phyloP scores from a whole-genome alignment of 2,888 invertebrate genomes.

The Alsophila aescularia region DNA sequence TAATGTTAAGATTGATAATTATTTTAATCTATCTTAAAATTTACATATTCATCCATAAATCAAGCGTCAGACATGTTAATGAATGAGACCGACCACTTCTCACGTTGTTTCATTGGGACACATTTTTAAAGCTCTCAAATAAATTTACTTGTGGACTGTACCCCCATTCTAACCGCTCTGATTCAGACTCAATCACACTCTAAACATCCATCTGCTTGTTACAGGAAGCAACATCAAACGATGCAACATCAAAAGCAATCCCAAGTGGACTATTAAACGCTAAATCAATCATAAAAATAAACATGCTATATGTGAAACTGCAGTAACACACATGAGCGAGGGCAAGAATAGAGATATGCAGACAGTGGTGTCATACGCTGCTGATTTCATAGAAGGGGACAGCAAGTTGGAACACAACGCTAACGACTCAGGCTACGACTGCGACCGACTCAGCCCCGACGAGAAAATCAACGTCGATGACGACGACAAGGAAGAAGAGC shows the following conservation, averaged over 20 bases:
- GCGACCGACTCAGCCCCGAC: conserved; percentile 58
- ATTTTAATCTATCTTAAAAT: no score
- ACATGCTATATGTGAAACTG: conserved; percentile 68
- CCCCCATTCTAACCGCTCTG: conserved; percentile 25
- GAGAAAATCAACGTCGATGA: conserved; percentile 68
- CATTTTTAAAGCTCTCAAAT: no score
- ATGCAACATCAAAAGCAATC: conserved; percentile 37
- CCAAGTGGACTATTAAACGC: conserved; percentile 62
- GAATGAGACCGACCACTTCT: no score
- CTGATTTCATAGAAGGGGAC: conserved; percentile 59
- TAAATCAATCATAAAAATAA: conserved; percentile 81
- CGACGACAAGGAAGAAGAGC: conserved; percentile 54
- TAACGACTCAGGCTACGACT: conserved; percentile 54
- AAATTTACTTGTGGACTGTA: not conserved
- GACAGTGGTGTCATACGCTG: conserved; percentile 68
- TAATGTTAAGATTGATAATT: no score
- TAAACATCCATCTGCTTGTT: conserved; percentile 39
- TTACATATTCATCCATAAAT: no score
- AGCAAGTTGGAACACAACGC: conserved; percentile 51
- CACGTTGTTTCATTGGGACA: no score
- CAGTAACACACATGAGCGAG: conserved; percentile 72
- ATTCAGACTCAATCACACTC: conserved; percentile 29
- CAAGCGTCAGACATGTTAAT: no score
- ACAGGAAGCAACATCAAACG: conserved; percentile 43
- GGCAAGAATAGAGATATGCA: conserved; percentile 69